Evolutionary conservation across 2,888 invertebrate genomes (phyloP), one percentile per base, ranked within the genome.

Genomic region (Herminia tarsipennalis): DNA sequence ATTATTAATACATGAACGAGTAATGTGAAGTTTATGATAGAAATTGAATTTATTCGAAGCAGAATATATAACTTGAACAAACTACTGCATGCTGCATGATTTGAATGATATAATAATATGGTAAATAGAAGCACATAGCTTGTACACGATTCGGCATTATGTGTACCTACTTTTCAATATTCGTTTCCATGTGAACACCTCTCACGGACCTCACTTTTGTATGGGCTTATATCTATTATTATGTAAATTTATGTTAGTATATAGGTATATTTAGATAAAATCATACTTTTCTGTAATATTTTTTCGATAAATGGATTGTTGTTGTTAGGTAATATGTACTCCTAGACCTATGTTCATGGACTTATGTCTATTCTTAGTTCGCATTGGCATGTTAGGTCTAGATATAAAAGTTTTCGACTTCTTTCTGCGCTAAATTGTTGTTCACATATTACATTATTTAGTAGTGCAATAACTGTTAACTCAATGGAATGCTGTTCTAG

Each of bases 381-480:
- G 24, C 22, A 25, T 20, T 38, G 16, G 30, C 2, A n/a, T 21
- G 16, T 47, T 30, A 30, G 12, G 34, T 47, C 34, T 21, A 17
- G 24, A 16, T 25, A 6, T 20, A 28, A 40, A 30, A 13, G 12
- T 34, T 36, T 43, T 41, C 33, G 32, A 33, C 36, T 51, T 34
- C 44, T 41, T 44, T 54, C 53, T 58, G 49, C 51, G 56, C 50
- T 54, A 60, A 68, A 56, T 63, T 64, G 47, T 62, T 63, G 51
- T 64, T 56, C 54, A 64, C 55, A 54, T 27, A 49, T 60, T n/a
- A n/a, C n/a, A 50, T 71, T 59, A 56, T 70, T 73, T 75, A 54
- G 60, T 73, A 72, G 75, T 78, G 76, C 73, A 76, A 80, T 76
- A 73, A 67, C 53, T 63, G 56, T 69, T 57, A 61, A 56, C 62